Evolutionary conservation across 2,888 invertebrate species (phyloP).

Genomic region (Colostygia pectinataria): DNA sequence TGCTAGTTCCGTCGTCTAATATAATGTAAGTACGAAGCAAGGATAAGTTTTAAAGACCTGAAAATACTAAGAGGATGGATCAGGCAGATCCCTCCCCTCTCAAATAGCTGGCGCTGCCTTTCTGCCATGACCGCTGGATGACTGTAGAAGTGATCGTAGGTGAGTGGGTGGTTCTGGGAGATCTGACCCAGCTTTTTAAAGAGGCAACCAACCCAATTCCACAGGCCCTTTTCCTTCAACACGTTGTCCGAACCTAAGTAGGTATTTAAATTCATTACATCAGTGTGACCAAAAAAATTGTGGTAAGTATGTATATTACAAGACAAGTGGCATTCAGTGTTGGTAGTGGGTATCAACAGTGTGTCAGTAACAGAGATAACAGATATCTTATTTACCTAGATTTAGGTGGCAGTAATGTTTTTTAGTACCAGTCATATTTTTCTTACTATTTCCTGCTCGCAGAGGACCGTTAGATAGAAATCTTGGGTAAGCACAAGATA

Average conservation of each 20-base stretch:
- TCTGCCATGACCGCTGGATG: conserved; percentile 56
- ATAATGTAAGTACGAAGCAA: too few relatives aligned
- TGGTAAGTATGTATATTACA: too few relatives aligned
- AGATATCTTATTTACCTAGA: conserved; percentile 39
- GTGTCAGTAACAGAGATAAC: too few relatives aligned
- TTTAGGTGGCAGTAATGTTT: conserved; percentile 46
- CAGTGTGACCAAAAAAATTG: too few relatives aligned
- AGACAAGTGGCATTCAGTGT: too few relatives aligned
- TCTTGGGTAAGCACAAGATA: too few relatives aligned
- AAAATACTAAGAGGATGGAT: conserved; percentile 60
- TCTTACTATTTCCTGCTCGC: too few relatives aligned
- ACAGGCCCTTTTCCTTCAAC: conserved; percentile 31
- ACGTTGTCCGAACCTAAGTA: conserved; percentile 48
- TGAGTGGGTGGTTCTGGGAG: conserved; percentile 52
- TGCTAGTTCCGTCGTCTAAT: too few relatives aligned
- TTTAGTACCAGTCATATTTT: conserved; percentile 34
- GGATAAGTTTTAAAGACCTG: conserved; percentile 39
- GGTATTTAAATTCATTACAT: too few relatives aligned
- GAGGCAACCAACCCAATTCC: conserved; percentile 25
- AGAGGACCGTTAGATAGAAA: too few relatives aligned
- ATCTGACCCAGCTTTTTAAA: conserved; percentile 45
- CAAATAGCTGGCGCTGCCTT: conserved; percentile 48
- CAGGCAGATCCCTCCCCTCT: conserved; percentile 39
- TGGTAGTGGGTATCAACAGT: too few relatives aligned
- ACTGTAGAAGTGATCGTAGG: conserved; percentile 50